phyloP scores from a whole-genome alignment of 2,797 vertebrate species.

The Coracias cyanogaster region DNA sequence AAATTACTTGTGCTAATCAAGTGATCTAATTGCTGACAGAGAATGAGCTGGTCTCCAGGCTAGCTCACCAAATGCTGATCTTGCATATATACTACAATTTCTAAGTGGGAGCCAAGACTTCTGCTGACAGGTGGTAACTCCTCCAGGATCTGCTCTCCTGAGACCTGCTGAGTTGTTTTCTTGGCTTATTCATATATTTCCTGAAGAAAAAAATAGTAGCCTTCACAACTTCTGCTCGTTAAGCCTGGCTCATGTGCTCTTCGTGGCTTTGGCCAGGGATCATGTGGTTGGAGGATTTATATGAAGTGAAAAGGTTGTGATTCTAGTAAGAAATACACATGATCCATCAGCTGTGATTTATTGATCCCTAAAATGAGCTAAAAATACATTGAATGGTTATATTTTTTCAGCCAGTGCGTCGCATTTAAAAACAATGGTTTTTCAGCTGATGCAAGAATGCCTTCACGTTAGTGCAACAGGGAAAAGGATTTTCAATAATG shows the following conservation, averaged over 20 bases:
- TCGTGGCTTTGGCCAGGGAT: neutral
- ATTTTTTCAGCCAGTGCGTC: neutral
- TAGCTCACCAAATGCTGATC: conserved; percentile 4
- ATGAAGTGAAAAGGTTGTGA: conserved; percentile 8
- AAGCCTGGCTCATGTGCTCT: neutral
- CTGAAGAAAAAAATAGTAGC: conserved; percentile 19
- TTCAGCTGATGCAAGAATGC: neutral
- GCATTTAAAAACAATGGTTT: neutral
- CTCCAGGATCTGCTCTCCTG: conserved; percentile 4
- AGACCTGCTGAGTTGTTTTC: neutral
- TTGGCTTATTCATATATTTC: conserved; percentile 22
- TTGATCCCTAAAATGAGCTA: neutral
- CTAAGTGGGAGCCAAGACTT: neutral
- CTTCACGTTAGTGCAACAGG: neutral
- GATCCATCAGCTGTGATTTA: conserved; percentile 13
- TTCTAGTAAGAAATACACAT: conserved; percentile 15
- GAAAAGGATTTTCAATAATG: neutral
- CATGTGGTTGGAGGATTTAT: neutral
- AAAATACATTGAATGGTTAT: neutral
- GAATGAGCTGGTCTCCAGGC: neutral
- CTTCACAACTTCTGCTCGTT: neutral
- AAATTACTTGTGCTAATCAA: conserved; percentile 16
- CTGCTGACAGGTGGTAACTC: conserved; percentile 17
- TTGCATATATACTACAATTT: neutral
- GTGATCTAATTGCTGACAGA: conserved; percentile 10